A percentile compares a stretch with the other conserved stretches of the same genome.
Conservation (phyloP, 2,113 vertebrate species). For the Xiphorhynchus elegans region DNA sequence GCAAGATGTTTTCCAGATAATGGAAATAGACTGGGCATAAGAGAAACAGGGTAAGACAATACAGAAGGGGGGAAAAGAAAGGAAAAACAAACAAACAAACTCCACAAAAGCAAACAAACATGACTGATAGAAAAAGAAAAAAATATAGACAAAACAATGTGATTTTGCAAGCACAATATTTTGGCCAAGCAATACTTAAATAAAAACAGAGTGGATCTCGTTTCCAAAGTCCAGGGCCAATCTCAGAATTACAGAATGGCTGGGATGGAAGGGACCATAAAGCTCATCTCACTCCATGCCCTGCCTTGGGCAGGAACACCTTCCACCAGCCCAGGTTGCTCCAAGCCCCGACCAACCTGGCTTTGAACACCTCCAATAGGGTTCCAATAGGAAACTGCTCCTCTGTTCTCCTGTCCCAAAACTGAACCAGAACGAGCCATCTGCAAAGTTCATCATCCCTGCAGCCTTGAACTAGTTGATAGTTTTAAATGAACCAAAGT, state of each 20-base stretch:
- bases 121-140: background rate
- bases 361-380: background rate
- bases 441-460: background rate
- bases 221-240: background rate
- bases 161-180: background rate
- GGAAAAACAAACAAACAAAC: background rate
- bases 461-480: accelerated
- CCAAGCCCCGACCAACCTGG: background rate
- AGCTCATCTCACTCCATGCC: background rate
- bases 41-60: background rate
- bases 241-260: background rate
- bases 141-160: background rate
- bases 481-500: background rate
- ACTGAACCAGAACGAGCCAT: background rate
- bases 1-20: background rate
- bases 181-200: background rate
- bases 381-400: background rate
- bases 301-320: background rate
- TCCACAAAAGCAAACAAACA: background rate
- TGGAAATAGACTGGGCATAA: background rate
- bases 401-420: background rate
- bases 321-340: background rate
- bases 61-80: background rate
- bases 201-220: background rate
- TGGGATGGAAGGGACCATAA: background rate